A percentile compares a stretch with the other conserved stretches of the same genome.
phyloP scores from a whole-genome alignment of 2,113 vertebrate genomes.

The Atrichornis clamosus region DNA sequence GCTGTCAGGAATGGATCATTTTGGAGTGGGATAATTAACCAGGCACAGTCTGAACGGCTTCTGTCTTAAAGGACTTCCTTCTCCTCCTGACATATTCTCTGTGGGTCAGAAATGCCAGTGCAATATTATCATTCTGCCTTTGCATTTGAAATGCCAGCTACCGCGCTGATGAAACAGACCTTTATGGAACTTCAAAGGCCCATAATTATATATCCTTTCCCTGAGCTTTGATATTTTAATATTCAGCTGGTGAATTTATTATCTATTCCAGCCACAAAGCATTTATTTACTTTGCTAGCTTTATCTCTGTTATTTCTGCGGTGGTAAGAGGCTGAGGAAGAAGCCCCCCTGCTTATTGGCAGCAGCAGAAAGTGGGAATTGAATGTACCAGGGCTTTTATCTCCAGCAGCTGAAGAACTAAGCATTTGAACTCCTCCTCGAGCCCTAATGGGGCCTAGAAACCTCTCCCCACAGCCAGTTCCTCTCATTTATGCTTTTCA shows the following conservation, averaged over 20 bases:
- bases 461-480: constrained; percentile 13
- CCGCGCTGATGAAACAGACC: constrained; percentile 53
- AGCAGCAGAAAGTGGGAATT: constrained; percentile 64
- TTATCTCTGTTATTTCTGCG: constrained; percentile 73
- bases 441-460: background rate
- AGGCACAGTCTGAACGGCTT: background rate
- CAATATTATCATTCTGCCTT: constrained; percentile 63
- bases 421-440: constrained; percentile 45
- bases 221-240: constrained; percentile 79
- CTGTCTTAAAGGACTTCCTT: constrained; percentile 60
- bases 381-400: constrained; percentile 67
- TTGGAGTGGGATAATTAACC: background rate
- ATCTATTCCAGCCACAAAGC: constrained; percentile 71
- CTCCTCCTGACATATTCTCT: constrained; percentile 50
- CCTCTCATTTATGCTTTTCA: constrained; percentile 68
- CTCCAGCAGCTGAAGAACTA: constrained; percentile 58
- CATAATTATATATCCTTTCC: constrained; percentile 61
- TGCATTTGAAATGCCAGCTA: constrained; percentile 61
- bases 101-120: constrained; percentile 56
- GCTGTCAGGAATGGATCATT: background rate
- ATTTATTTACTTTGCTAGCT: constrained; percentile 74
- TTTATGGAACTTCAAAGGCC: constrained; percentile 75
- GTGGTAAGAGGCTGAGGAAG: constrained; percentile 58
- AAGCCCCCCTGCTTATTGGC: constrained; percentile 64
- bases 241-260: constrained; percentile 73